Conservation (phyloP, 2,888 invertebrate genomes). For the Spicauda simplicius region DNA sequence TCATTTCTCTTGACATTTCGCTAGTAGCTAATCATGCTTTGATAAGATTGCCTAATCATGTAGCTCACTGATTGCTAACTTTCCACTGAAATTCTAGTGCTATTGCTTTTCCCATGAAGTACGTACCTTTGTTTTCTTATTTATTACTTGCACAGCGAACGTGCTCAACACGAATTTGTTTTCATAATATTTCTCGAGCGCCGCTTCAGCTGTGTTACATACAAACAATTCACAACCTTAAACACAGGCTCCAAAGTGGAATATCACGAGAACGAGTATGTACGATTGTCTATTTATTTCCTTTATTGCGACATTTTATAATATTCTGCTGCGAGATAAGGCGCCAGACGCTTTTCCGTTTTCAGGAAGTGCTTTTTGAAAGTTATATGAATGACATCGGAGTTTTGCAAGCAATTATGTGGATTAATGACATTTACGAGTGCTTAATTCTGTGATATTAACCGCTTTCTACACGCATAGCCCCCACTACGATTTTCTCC, state of each 20-base stretch:
- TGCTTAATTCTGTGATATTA: no score
- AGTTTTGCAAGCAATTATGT: slow-evolving; percentile 25
- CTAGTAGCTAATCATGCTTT: no score
- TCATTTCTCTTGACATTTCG: no score
- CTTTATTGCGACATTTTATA: slow-evolving; percentile 82
- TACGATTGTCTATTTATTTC: slow-evolving; percentile 80
- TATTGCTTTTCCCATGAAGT: slow-evolving; percentile 61
- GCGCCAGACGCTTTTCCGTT: slow-evolving; percentile 70
- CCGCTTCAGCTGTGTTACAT: slow-evolving; percentile 39
- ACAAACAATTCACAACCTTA: slow-evolving; percentile 54
- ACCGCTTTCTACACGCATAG: no score
- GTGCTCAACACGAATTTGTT: slow-evolving; percentile 83
- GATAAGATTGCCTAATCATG: no score
- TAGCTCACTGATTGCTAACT: background rate
- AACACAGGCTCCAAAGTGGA: slow-evolving; percentile 52
- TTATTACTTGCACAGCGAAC: slow-evolving; percentile 81
- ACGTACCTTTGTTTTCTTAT: slow-evolving; percentile 71
- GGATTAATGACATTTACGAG: slow-evolving; percentile 4
- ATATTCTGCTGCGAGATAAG: slow-evolving; percentile 79
- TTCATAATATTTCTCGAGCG: slow-evolving; percentile 81
- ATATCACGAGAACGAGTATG: slow-evolving; percentile 47
- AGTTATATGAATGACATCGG: slow-evolving; percentile 33
- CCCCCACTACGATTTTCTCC: no score
- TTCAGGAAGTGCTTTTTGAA: slow-evolving; percentile 63
- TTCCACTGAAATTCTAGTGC: slow-evolving; percentile 48